Evolutionary conservation across 2,888 invertebrate species (phyloP), one percentile per base, ranked within the genome.

Genomic region (Parnassius orleans): DNA sequence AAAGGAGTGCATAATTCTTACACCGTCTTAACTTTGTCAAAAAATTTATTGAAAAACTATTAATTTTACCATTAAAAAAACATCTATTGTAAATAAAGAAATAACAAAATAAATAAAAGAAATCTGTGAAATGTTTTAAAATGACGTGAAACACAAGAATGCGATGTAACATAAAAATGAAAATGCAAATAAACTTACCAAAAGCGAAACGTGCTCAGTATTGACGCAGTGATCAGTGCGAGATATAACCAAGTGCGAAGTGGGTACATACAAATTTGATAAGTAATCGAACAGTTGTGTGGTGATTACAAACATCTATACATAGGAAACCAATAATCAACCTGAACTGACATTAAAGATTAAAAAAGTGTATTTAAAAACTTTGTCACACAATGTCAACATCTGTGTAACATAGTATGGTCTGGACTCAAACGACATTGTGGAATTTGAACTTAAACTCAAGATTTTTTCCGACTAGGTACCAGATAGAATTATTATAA

Each of bases 101-200:
- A 46, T 19, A 7, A 24, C 7, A 10, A 14, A 42, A 19, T 10
- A 41, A 15, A 2, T 19, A 19, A 15, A 24, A 14, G 10, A 15
- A 41, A 52, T 54, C 44, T n/a, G 2, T 50, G 12, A n/a, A 19
- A 10, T 42, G n/a, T 46, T 46, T 46, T 46, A 46, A 46, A 11
- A 46, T 14, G 24, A 15, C 12, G 61, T 46, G 54, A 56, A 61
- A 66, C 67, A 68, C 66, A 72, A 67, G 66, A n/a, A 65, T 56
- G 51, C 9, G 10, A 53, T 62, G 57, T 53, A 72, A 73, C 75
- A 70, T 66, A 69, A 72, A 70, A 70, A 55, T 62, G 67, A 65
- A 63, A 51, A 65, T 68, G 76, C 78, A 76, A 78, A 78, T 11
- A 61, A 80, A 86, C 86, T 87, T 84, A 86, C 86, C 86, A 63